A percentile compares a stretch with the other conserved stretches of the same genome.
Conservation (phyloP, 2,888 invertebrate species). For the Nomada flava region DNA sequence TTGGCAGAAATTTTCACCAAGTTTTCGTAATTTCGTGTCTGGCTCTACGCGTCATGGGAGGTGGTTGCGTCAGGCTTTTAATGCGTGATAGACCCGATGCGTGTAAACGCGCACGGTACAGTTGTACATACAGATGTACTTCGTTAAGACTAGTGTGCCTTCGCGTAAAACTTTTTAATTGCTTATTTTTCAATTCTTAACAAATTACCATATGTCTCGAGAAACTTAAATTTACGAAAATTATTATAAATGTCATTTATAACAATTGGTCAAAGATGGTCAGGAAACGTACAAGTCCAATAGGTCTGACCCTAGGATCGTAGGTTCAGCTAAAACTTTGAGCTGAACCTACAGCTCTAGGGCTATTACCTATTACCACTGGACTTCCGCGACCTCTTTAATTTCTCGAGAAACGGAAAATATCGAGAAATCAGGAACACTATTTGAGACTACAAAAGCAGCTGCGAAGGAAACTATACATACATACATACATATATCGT, state of each 20-base stretch:
- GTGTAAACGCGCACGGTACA: background rate
- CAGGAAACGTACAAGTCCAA: no score
- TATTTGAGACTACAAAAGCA: background rate
- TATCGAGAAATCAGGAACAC: no score
- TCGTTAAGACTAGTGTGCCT: background rate
- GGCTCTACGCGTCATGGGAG: background rate
- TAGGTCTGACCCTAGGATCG: no score
- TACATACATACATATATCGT: background rate
- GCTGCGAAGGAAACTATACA: constrained; percentile 28
- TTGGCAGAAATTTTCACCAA: background rate
- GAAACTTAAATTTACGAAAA: no score
- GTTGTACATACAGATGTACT: constrained; percentile 2
- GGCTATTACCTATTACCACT: no score
- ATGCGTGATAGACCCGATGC: constrained; percentile 27
- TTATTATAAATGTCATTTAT: no score
- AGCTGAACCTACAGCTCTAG: no score
- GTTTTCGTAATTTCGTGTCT: constrained; percentile 21
- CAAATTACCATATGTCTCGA: no score
- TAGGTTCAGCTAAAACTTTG: no score
- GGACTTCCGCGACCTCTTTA: no score
- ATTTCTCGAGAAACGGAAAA: no score
- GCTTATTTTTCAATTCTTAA: no score
- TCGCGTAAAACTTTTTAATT: background rate
- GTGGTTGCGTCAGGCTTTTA: constrained; percentile 37
- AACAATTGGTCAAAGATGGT: background rate